phyloP scores from a whole-genome alignment of 2,113 vertebrate genomes.

The Eudyptes chrysolophus region DNA sequence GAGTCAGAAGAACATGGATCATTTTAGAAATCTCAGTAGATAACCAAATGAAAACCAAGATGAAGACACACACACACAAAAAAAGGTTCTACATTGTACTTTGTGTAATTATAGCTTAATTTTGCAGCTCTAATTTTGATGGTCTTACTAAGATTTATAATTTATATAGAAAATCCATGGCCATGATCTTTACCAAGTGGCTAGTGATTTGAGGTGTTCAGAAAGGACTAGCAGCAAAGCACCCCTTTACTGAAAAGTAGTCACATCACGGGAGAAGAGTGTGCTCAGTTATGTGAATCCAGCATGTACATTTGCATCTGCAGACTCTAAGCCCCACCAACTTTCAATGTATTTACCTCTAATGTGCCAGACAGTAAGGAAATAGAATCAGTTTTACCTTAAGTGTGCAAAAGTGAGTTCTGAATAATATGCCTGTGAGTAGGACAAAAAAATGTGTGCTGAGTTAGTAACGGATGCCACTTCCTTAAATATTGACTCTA shows the following conservation, averaged over 20 bases:
- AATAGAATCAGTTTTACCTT: background rate
- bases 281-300: background rate
- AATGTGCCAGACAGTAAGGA: background rate
- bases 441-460: background rate
- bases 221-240: background rate
- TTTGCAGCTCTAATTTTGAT: background rate
- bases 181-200: background rate
- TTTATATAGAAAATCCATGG: background rate
- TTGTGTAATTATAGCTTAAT: background rate
- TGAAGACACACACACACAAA: background rate
- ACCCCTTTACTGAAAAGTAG: background rate
- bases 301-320: background rate
- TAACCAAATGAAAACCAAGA: background rate
- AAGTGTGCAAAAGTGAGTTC: background rate
- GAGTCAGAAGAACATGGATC: background rate
- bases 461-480: background rate
- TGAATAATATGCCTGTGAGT: background rate
- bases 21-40: background rate
- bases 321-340: background rate
- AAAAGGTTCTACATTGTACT: background rate
- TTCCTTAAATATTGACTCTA: background rate
- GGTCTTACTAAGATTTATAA: background rate
- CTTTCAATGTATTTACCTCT: background rate
- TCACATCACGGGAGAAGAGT: rapidly evolving
- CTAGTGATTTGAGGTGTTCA: background rate